Evolutionary conservation across 2,797 vertebrate species (phyloP).

Genomic region (Syndactyla subalaris): DNA sequence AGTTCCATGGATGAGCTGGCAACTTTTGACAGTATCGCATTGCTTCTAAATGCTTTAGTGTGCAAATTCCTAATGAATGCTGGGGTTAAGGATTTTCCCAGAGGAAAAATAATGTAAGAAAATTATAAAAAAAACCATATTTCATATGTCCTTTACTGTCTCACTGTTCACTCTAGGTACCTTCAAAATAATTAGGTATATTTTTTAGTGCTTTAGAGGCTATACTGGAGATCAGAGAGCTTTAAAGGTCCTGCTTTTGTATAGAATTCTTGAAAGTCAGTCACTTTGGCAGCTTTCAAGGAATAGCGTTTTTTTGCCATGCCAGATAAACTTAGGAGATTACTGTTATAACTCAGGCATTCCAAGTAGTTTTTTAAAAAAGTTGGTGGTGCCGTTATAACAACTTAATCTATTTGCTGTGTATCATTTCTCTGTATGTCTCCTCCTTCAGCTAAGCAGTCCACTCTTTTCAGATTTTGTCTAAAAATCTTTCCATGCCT

Average conservation of each 20-base stretch:
- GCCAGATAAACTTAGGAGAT: neutral
- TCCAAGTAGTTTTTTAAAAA: neutral
- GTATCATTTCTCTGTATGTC: accelerated
- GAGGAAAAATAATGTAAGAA: neutral
- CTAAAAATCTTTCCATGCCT: neutral
- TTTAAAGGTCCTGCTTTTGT: neutral
- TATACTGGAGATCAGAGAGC: neutral
- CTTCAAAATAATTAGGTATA: neutral
- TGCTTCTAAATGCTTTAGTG: neutral
- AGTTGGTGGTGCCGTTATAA: neutral
- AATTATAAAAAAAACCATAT: neutral
- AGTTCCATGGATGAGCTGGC: neutral
- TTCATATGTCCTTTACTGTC: neutral
- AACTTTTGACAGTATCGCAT: neutral
- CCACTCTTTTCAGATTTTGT: neutral
- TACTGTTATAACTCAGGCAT: neutral
- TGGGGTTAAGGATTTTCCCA: neutral
- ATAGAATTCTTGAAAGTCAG: neutral
- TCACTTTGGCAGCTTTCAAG: neutral
- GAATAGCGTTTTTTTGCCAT: neutral
- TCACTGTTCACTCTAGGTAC: neutral
- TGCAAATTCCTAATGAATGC: neutral
- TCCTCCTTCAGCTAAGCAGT: neutral
- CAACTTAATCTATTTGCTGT: neutral
- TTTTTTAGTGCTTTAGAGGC: neutral